phyloP scores from a whole-genome alignment of 2,888 invertebrate species.

The Caenorhabditis angaria region DNA sequence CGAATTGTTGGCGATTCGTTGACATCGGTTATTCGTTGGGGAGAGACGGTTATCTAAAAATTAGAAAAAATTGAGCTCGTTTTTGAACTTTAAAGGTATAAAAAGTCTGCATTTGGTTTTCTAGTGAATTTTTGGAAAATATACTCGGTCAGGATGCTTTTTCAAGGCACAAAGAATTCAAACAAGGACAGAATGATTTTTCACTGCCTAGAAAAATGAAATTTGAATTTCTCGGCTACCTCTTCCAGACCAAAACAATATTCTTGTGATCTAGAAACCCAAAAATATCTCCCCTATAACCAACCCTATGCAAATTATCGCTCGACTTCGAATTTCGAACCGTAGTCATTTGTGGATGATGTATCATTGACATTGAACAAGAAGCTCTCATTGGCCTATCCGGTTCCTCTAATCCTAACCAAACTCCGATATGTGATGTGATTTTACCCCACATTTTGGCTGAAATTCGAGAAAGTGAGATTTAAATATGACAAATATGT shows the following conservation, averaged over 20 bases:
- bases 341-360: conserved; percentile 51
- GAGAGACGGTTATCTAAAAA: conserved; percentile 29
- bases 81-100: not conserved
- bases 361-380: conserved; percentile 63
- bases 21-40: conserved; percentile 32
- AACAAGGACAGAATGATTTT: too few species aligned
- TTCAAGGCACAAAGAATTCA: too few species aligned
- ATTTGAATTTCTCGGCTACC: too few species aligned
- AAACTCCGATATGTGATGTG: conserved; percentile 66
- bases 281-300: not conserved
- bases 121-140: too few species aligned
- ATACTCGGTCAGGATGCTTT: too few species aligned
- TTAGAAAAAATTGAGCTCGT: not conserved
- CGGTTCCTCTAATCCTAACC: conserved; percentile 63
- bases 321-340: conserved; percentile 59
- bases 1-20: conserved; percentile 29
- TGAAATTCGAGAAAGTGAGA: conserved; percentile 3
- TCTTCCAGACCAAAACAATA: too few species aligned
- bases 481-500: too few species aligned
- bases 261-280: not conserved
- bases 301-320: conserved; percentile 64
- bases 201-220: too few species aligned
- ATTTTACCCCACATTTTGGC: conserved; percentile 67
- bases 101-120: not conserved
- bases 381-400: conserved; percentile 59